phyloP scores from a whole-genome alignment of 2,888 invertebrate species.

The Crepidodera aurea region DNA sequence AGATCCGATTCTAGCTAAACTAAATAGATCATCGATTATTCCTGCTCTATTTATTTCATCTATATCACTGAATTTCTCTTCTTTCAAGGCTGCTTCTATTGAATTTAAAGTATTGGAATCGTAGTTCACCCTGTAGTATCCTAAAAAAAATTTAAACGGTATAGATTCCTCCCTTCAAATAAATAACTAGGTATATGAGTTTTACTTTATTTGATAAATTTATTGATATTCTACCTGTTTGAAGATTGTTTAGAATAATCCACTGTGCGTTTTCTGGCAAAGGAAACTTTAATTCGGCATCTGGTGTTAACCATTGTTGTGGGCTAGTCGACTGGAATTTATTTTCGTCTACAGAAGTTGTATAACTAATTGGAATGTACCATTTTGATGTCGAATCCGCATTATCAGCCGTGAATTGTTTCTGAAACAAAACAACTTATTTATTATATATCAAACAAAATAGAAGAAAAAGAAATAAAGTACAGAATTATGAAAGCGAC shows the following conservation, averaged over 20 bases:
- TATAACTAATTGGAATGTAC: constrained; percentile 65
- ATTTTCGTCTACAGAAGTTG: constrained; percentile 56
- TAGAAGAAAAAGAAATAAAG: no score
- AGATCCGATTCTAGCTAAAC: constrained; percentile 67
- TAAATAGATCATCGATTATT: constrained; percentile 76
- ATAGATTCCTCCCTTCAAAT: no score
- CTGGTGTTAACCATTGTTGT: constrained; percentile 51
- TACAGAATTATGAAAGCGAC: no score
- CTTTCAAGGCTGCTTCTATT: constrained; percentile 62
- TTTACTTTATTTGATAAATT: no score
- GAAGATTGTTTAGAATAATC: constrained; percentile 43
- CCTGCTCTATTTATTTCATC: constrained; percentile 77
- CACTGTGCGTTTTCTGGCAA: constrained; percentile 30
- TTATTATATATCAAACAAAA: neutral
- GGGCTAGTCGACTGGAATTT: constrained; percentile 59
- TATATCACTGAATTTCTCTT: constrained; percentile 63
- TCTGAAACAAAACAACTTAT: constrained; percentile 25
- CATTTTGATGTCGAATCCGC: constrained; percentile 50
- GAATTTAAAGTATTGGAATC: constrained; percentile 72
- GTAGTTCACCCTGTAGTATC: constrained; percentile 72
- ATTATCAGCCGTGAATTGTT: constrained; percentile 34
- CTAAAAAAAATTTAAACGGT: constrained; percentile 56
- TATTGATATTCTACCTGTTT: no score
- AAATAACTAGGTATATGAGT: no score
- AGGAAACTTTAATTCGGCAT: constrained; percentile 24